phyloP scores from a whole-genome alignment of 2,113 vertebrate species.

The Percina caprodes region DNA sequence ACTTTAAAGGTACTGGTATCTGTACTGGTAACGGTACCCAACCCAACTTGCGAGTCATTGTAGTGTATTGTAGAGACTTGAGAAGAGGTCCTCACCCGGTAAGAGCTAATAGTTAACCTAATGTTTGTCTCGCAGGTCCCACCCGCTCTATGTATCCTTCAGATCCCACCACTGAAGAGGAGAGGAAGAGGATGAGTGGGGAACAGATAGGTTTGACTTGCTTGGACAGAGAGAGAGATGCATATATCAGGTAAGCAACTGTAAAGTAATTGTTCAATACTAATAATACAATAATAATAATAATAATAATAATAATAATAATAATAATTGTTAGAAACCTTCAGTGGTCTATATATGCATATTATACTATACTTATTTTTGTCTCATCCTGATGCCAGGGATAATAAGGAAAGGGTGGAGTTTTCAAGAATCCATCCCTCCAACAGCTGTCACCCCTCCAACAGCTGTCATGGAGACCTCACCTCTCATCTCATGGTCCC shows the following conservation, averaged over 20 bases:
- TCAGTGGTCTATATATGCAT: not conserved
- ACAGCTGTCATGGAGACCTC: slow-evolving; percentile 93
- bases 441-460: slow-evolving; percentile 90
- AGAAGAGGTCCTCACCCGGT: slow-evolving; percentile 25
- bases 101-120: slow-evolving; percentile 33
- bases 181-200: slow-evolving; percentile 88
- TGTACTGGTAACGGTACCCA: no score
- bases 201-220: slow-evolving; percentile 90
- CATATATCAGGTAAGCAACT: slow-evolving; percentile 89
- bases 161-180: slow-evolving; percentile 89
- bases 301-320: no score
- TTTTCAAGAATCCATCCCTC: slow-evolving; percentile 93
- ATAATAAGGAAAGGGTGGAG: slow-evolving; percentile 95
- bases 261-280: not conserved
- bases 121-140: slow-evolving; percentile 71
- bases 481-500: slow-evolving; percentile 93
- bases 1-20: no score
- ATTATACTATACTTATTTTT: slow-evolving; percentile 17
- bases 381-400: slow-evolving; percentile 79
- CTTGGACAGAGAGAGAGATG: slow-evolving; percentile 87
- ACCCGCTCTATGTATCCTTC: slow-evolving; percentile 86
- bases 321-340: not conserved
- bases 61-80: slow-evolving; percentile 18
- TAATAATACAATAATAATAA: no score
- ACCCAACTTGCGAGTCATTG: not conserved